These are phyloP conservation scores for Turdus rufiventris DNA, from an alignment of 2,113 vertebrate genomes.

Conservation along the genomic window DNA sequence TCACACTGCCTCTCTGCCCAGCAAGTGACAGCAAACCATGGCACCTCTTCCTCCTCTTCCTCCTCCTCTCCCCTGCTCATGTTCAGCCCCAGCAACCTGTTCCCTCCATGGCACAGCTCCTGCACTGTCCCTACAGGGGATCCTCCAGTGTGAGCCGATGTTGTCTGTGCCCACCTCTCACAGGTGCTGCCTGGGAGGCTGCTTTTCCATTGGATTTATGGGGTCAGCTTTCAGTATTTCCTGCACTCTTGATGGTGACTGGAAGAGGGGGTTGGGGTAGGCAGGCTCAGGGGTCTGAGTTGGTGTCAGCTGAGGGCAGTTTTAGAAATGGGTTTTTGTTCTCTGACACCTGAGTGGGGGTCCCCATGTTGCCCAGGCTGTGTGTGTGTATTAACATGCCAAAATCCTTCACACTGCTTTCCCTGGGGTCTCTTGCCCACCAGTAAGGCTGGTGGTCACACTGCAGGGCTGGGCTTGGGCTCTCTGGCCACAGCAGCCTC, in stretches of 20 bases:
- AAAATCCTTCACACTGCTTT: background rate
- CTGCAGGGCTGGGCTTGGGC: fast-evolving
- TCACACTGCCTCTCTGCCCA: background rate
- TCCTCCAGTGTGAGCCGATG: background rate
- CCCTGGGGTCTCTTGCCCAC: background rate
- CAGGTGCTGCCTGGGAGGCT: background rate
- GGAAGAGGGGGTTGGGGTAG: background rate
- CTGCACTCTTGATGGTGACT: background rate
- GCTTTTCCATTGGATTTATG: background rate
- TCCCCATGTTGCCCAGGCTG: background rate
- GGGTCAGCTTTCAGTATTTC: background rate
- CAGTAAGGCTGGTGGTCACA: background rate
- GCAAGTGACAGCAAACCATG: background rate
- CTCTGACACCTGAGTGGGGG: background rate
- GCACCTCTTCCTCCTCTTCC: background rate
- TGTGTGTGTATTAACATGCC: background rate
- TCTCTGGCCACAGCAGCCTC: background rate
- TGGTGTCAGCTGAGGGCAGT: background rate
- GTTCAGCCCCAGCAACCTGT: background rate
- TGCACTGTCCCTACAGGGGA: background rate
- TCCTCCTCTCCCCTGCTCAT: background rate
- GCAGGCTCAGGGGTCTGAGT: background rate
- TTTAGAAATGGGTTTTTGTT: background rate
- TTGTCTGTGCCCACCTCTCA: background rate
- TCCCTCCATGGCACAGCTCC: background rate